Base-by-base conservation (phyloP, 2,113 vertebrate species). In the Accipiter cooperii region DNA sequence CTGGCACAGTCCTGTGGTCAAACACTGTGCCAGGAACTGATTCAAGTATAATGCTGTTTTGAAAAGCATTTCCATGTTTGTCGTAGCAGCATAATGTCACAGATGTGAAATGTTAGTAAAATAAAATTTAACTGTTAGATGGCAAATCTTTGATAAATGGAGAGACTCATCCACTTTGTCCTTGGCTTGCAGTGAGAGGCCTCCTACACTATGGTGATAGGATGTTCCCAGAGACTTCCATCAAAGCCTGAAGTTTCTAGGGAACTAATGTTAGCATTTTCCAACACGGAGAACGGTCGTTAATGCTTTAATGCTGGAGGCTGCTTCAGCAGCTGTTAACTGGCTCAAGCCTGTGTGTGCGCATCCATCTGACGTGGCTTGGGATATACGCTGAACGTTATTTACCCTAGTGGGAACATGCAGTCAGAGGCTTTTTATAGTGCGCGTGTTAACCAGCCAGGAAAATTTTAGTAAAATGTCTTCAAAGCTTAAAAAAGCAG, bases 401-500 rank as follows among this genome's bases (percentile, higher is more conserved):
- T 91, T 96, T 97, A 91, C 66, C 64, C 84, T 88, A 49, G 44
- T 95, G 96, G 93, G 96, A 95, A 80, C 87, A 66, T 17, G 64
- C 87, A 94, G 82, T 89, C 89, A 82, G 94, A 95, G 84, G 65
- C 89, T 97, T 97, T 97, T 97, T 96, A 96, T 94, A 95, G 93
- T 16, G 28, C 25, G 10, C 2, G 0, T 71, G 69, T 63, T 91
- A 93, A 70, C 71, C 64, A 84, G 93, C 94, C 95, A 96, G 95
- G 97, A 97, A 97, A 97, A 54, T 91, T 49, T 90, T 94, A 85
- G 61, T 86, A 93, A 93, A 97, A 96, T 31, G 46, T 87, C 78
- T 90, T 87, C 51, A 38, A 87, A 69, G 89, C 84, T 91, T 93
- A 58, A 63, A 87, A 81, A 90, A 76, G 66, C 61, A 70, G 29